phyloP scores from a whole-genome alignment of 2,888 invertebrate genomes.

The Heteromurus nitidus region DNA sequence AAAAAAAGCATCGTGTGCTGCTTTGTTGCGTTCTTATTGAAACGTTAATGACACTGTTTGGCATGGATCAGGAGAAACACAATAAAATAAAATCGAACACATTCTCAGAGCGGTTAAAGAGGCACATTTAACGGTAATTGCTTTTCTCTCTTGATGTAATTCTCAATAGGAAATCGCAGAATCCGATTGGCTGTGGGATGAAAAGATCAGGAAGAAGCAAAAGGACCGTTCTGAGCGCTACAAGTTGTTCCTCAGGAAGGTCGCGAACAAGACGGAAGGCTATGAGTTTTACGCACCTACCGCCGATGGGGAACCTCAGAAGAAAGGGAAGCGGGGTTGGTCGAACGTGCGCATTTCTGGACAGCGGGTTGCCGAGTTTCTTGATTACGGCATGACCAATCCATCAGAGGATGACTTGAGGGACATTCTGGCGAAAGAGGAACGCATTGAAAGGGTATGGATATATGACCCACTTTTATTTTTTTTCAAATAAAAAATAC shows the following conservation, averaged over 20 bases:
- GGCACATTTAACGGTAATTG: conserved; percentile 1
- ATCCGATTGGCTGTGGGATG: conserved; percentile 93
- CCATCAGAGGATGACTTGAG: conserved; percentile 66
- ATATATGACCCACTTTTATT: too few species aligned
- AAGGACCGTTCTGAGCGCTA: conserved; percentile 79
- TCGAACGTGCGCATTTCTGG: conserved; percentile 51
- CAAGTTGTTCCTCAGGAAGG: conserved; percentile 68
- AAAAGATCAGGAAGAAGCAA: conserved; percentile 87
- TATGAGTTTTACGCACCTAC: conserved; percentile 46
- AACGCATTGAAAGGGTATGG: conserved; percentile 66
- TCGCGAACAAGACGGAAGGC: conserved; percentile 64
- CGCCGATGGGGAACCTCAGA: conserved; percentile 28
- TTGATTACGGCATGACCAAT: conserved; percentile 69
- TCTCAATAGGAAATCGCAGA: conserved; percentile 91
- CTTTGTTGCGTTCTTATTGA: not conserved
- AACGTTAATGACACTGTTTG: not conserved
- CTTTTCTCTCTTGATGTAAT: not conserved
- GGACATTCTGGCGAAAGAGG: conserved; percentile 60
- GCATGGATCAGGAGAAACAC: not conserved
- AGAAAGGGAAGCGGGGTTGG: conserved; percentile 45
- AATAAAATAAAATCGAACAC: too few species aligned
- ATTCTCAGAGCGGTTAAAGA: not conserved
- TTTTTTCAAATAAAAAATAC: too few species aligned
- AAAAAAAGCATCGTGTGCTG: not conserved
- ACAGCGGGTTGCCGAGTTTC: conserved; percentile 64